Evolutionary conservation across 2,113 vertebrate species (phyloP), one percentile per base, ranked within the genome.

Genomic region (Monarcha castaneiventris): DNA sequence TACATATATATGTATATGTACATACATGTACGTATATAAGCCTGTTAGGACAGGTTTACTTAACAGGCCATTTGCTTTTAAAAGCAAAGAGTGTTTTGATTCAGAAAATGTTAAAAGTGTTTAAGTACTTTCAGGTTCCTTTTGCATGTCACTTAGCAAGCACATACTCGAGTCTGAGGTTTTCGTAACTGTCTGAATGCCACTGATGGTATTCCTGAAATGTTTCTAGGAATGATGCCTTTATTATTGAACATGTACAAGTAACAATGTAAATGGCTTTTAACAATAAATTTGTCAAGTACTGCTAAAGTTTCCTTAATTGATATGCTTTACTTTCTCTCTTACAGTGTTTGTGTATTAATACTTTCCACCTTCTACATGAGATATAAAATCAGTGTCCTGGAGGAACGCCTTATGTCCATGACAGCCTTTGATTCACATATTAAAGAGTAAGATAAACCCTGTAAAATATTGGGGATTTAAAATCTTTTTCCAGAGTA

Each of bases 331-430:
- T 27, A 55, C 87, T 74, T 91, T 76, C 12, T 91, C 35, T 73
- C 66, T 62, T 96, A 35, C 97, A 99, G 99, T 32, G 98, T 99
- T 86, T 99, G 98, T 76, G 41, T 98, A 43, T 97, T 99, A 77
- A 97, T 99, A 81, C 52, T 99, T 93, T 99, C 99, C 2, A 99
- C 99, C 55, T 98, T 99, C 97, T 99, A 99, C 95, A 98, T 99
- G 98, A 98, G 98, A 58, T 98, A 99, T 5, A 99, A 99, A 98
- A 98, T 99, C 89, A 82, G 97, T 59, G 94, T 97, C 32, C 93
- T 99, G 97, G 99, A 99, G 95, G 98, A 99, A 59, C 98, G 92
- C 13, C 97, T 99, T 89, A 96, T 96, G 13, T 98, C 97, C 7
- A 97, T 99, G 11, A 95, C 98, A 32, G 97, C 98, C 41, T n/a